Evolutionary conservation across 2,797 vertebrate genomes (phyloP).

Genomic region (Meda fulgida): DNA sequence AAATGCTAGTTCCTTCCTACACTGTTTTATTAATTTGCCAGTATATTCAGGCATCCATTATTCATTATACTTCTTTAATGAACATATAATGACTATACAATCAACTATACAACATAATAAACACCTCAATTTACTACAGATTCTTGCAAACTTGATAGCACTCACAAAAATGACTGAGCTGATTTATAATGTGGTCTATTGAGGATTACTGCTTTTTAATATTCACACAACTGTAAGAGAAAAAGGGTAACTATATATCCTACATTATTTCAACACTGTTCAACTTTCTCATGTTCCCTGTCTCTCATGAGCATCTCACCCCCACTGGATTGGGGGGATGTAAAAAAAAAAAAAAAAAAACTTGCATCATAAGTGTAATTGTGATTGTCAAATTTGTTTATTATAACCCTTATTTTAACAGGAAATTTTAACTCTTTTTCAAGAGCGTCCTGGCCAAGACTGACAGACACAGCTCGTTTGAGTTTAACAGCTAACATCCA

Average conservation of each 20-base stretch:
- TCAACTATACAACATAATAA: background rate
- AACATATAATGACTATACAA: conserved; percentile 6
- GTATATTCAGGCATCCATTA: background rate
- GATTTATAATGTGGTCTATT: background rate
- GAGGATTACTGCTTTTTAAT: background rate
- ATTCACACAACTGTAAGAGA: background rate
- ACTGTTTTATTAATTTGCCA: background rate
- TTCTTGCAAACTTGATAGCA: background rate
- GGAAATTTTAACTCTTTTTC: no score
- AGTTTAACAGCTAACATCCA: no score
- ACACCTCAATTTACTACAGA: background rate
- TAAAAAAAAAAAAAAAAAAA: no score
- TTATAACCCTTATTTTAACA: no score
- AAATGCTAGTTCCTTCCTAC: background rate
- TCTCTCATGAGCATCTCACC: no score
- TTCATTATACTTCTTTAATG: conserved; percentile 6
- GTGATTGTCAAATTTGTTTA: no score
- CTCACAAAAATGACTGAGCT: background rate
- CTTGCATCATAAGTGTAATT: no score
- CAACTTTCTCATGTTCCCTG: no score
- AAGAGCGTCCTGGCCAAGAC: no score
- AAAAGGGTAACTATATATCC: background rate
- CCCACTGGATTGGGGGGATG: no score
- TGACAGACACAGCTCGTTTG: no score
- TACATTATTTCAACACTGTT: background rate